These are phyloP conservation scores for Carassius carassius DNA, from an alignment of 2,113 vertebrate genomes.

Conservation along the genomic window DNA sequence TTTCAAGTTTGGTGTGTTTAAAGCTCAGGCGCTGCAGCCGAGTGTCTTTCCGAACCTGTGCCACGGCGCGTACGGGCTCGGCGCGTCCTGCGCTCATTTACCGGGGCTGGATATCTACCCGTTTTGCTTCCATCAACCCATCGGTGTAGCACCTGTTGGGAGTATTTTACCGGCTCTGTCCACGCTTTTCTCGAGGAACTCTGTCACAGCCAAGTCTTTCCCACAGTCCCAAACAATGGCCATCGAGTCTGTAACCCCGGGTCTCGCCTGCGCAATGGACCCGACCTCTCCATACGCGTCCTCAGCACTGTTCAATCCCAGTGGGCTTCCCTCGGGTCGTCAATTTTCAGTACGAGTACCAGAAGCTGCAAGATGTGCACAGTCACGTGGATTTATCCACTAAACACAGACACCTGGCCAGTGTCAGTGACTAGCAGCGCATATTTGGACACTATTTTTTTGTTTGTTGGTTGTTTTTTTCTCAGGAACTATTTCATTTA, in stretches of 20 bases:
- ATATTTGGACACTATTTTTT: neutral
- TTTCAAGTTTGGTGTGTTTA: slow-evolving; percentile 71
- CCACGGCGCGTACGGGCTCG: slow-evolving; percentile 71
- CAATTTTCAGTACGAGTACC: slow-evolving; percentile 73
- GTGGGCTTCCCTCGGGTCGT: slow-evolving; percentile 69
- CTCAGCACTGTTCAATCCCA: slow-evolving; percentile 69
- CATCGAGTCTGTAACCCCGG: slow-evolving; percentile 61
- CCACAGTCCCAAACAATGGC: slow-evolving; percentile 66
- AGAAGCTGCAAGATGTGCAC: slow-evolving; percentile 69
- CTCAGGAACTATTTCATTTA: slow-evolving; percentile 66
- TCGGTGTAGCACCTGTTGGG: slow-evolving; percentile 72
- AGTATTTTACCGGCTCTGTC: slow-evolving; percentile 77
- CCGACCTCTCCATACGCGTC: slow-evolving; percentile 62
- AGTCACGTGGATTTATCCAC: slow-evolving; percentile 54
- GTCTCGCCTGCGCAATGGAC: slow-evolving; percentile 62
- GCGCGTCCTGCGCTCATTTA: slow-evolving; percentile 69
- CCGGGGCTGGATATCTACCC: slow-evolving; percentile 75
- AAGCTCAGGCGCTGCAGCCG: slow-evolving; percentile 71
- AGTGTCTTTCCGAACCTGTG: slow-evolving; percentile 64
- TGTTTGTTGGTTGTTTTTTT: slow-evolving; percentile 1
- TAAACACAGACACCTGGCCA: slow-evolving; percentile 62
- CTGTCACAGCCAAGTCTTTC: slow-evolving; percentile 72
- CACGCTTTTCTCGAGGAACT: slow-evolving; percentile 73
- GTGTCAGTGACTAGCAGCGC: slow-evolving; percentile 50
- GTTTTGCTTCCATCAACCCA: slow-evolving; percentile 63